Percentiles rank a stretch among this genome's conserved stretches.
Conservation (phyloP, 2,888 invertebrate genomes). For the Coelopa pilipes region DNA sequence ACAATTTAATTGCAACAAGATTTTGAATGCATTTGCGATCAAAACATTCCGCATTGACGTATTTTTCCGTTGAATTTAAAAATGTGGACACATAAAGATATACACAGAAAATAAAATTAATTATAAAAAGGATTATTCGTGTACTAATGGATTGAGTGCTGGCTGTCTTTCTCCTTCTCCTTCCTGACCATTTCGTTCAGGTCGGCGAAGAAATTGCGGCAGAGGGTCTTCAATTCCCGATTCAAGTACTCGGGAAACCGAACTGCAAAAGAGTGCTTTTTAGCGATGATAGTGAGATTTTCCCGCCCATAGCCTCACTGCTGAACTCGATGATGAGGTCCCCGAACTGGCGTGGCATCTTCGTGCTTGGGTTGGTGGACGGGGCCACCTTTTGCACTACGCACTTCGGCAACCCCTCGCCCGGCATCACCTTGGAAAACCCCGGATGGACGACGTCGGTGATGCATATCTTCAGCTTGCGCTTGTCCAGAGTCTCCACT, state of each 20-base stretch:
- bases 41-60: constrained; percentile 7
- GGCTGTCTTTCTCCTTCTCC: background rate
- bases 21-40: background rate
- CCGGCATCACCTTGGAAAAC: constrained; percentile 75
- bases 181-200: constrained; percentile 52
- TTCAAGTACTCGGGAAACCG: constrained; percentile 68
- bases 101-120: constrained; percentile 12
- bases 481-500: constrained; percentile 77
- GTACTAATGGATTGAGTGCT: too few relatives aligned
- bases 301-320: constrained; percentile 51
- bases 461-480: constrained; percentile 75
- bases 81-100: constrained; percentile 21
- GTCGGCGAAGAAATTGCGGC: constrained; percentile 49
- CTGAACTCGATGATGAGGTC: constrained; percentile 77
- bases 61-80: constrained; percentile 8
- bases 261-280: constrained; percentile 59
- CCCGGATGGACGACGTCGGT: constrained; percentile 78
- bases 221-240: constrained; percentile 66
- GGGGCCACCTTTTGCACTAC: constrained; percentile 64
- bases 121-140: background rate
- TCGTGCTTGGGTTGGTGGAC: constrained; percentile 77
- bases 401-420: constrained; percentile 79
- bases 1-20: constrained; percentile 2
- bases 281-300: constrained; percentile 4
- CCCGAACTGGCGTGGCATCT: constrained; percentile 71